Evolutionary conservation across 2,113 vertebrate genomes (phyloP), one percentile per base, ranked within the genome.

Genomic region (Rhinoptilus africanus): DNA sequence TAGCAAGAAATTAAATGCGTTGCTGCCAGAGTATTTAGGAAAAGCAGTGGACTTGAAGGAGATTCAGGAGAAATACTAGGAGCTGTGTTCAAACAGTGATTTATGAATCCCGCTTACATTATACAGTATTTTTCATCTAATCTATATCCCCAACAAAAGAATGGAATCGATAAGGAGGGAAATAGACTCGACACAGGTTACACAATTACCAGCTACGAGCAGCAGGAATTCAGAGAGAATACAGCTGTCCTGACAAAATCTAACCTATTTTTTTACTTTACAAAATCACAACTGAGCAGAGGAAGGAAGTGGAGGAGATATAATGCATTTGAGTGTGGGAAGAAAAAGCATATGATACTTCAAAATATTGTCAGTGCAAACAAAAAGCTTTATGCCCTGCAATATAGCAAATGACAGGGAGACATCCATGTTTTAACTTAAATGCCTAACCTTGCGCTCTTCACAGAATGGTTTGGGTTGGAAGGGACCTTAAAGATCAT

Each of bases 81-180:
- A 79, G n/a, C 30, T 68, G 17, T 41, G 19, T 48, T 93, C 47
- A 64, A 76, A 63, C 7, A 47, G 16, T 34, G 53, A 48, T 57
- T 81, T 84, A 69, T 66, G 68, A 85, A 41, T 64, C 10, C 41
- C 77, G 41, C 27, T 56, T 64, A 45, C 9, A 30, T 14, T 21
- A 79, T 21, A 54, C 30, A 37, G 22, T 14, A 35, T 35, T 83
- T 68, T 69, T 51, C 22, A 75, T 23, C 48, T 34, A 14, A 75
- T 89, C 68, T 82, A 12, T 39, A 69, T 43, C 51, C 27, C 66
- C 72, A 85, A 72, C 16, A 56, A 71, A 86, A 50, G 7, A 35
- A 64, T 32, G 21, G 57, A 64, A 85, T 75, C 0, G 0, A 34
- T 39, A 10, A 14, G 0, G 0, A 56, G 27, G 83, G 39, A 60